Percentiles rank a stretch among this genome's conserved stretches.
These are phyloP conservation scores for Calcarius lapponicus DNA, from an alignment of 2,797 vertebrate species.

Conservation along the genomic window DNA sequence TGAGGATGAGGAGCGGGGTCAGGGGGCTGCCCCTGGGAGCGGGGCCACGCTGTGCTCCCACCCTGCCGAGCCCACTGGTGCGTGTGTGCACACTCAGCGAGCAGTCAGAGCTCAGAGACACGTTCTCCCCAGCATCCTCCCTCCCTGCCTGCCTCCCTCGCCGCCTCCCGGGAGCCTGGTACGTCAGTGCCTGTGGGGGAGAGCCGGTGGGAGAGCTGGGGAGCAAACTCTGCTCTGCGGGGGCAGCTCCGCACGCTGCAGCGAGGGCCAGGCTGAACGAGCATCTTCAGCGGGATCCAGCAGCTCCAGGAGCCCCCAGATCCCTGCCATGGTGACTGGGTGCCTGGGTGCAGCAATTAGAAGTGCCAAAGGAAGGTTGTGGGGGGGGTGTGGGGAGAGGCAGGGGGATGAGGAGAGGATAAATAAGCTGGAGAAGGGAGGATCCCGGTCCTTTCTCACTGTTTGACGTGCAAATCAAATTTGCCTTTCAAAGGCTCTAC, in stretches of 20 bases:
- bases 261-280: not conserved
- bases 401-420: not conserved
- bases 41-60: not conserved
- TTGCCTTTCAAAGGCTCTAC: not conserved
- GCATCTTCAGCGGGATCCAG: not conserved
- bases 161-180: slow-evolving; percentile 27
- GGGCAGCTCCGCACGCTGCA: slow-evolving; percentile 60
- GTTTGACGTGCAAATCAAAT: slow-evolving; percentile 22
- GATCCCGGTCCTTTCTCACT: not conserved
- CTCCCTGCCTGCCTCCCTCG: slow-evolving; percentile 34
- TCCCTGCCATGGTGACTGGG: not conserved
- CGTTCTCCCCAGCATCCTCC: slow-evolving; percentile 35
- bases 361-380: not conserved
- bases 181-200: slow-evolving; percentile 54
- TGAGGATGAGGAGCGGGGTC: not conserved
- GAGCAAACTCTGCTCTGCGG: slow-evolving; percentile 42
- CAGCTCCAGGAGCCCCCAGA: not conserved
- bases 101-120: not conserved
- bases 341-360: accelerated
- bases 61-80: not conserved
- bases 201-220: slow-evolving; percentile 36
- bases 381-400: not conserved
- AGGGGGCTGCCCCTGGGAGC: not conserved
- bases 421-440: not conserved
- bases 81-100: not conserved